These are phyloP conservation scores for Phragmatobia fuliginosa DNA, from an alignment of 2,888 invertebrate genomes.

Conservation along the genomic window DNA sequence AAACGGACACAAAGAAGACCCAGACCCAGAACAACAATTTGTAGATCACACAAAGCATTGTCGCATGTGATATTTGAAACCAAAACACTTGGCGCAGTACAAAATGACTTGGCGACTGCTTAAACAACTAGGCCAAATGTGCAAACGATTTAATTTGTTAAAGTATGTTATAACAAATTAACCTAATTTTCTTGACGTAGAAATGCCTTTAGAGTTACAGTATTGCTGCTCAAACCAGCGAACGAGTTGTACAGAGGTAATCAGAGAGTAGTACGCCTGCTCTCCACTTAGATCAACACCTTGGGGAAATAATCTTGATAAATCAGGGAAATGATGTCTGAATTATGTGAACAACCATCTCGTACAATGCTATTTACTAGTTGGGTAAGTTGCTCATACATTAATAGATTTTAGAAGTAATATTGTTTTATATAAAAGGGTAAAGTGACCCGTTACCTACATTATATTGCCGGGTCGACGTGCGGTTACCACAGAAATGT, in stretches of 20 bases:
- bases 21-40: no score
- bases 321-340: constrained; percentile 15
- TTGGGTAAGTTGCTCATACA: constrained; percentile 18
- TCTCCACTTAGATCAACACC: constrained; percentile 13
- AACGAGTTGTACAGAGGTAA: constrained; percentile 12
- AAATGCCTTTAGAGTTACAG: not conserved
- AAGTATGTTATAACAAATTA: not conserved
- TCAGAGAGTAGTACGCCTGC: constrained; percentile 9
- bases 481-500: constrained; percentile 50
- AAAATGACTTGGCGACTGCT: no score
- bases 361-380: constrained; percentile 9
- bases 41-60: no score
- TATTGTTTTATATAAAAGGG: constrained; percentile 30
- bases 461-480: constrained; percentile 34
- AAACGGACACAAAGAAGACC: no score
- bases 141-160: not conserved
- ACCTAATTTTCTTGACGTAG: not conserved
- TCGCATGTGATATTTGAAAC: no score
- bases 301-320: constrained; percentile 19
- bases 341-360: constrained; percentile 16
- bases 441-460: constrained; percentile 37
- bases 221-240: constrained; percentile 1
- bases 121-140: no score
- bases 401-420: constrained; percentile 31
- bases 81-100: no score